Evolutionary conservation across 1,140 invertebrate genomes (phyloP).

Genomic region (Hirudo medicinalis): DNA sequence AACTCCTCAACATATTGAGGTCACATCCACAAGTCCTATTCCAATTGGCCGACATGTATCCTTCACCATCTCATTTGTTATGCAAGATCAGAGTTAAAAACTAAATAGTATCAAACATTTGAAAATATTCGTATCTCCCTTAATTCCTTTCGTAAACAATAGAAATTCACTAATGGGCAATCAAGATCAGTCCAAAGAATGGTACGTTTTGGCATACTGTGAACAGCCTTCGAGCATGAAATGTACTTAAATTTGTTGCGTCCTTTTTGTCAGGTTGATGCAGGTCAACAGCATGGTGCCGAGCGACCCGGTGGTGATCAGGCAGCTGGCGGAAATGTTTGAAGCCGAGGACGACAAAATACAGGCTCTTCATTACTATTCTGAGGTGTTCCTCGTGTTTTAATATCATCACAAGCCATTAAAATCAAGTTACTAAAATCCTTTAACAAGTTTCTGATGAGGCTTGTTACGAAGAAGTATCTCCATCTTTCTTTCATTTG

Average conservation of each 20-base stretch:
- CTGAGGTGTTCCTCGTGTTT: constrained; percentile 51
- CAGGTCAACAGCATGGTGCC: constrained; percentile 69
- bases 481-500: background rate
- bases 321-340: constrained; percentile 70
- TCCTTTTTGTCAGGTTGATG: constrained; percentile 53
- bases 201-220: background rate
- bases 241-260: background rate
- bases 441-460: too few species aligned
- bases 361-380: constrained; percentile 79
- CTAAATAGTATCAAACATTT: too few species aligned
- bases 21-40: constrained; percentile 71
- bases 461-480: background rate
- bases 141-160: too few species aligned
- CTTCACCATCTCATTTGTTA: constrained; percentile 4
- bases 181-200: too few species aligned
- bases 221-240: background rate
- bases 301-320: constrained; percentile 65
- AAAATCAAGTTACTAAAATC: too few species aligned
- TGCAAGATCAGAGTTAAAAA: too few species aligned
- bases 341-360: constrained; percentile 74
- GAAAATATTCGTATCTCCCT: too few species aligned
- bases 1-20: constrained; percentile 61
- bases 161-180: too few species aligned
- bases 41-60: constrained; percentile 66
- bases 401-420: too few species aligned